Percentiles rank a stretch among this genome's conserved stretches.
These are phyloP conservation scores for Papilio polyxenes DNA, from an alignment of 1,140 invertebrate species.

Conservation along the genomic window DNA sequence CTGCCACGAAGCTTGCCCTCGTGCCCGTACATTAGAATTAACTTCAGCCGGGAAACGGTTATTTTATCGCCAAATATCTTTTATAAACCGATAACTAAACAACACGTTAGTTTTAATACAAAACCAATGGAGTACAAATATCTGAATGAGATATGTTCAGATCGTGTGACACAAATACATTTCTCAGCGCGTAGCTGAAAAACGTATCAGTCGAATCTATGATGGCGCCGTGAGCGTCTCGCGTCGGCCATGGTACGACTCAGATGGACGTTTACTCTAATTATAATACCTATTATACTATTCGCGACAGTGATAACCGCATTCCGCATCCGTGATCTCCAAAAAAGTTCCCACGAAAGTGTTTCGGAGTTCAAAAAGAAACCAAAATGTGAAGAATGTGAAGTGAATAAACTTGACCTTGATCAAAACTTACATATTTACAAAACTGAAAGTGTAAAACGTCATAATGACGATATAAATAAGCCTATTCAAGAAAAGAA, in stretches of 20 bases:
- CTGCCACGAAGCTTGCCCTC: constrained; percentile 69
- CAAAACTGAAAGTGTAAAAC: constrained; percentile 68
- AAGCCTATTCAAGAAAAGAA: constrained; percentile 60
- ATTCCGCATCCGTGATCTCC: constrained; percentile 76
- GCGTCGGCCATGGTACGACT: constrained; percentile 73
- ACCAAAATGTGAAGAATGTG: constrained; percentile 71
- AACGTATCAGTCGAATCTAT: constrained; percentile 65
- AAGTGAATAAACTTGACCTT: constrained; percentile 66
- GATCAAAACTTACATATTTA: constrained; percentile 61
- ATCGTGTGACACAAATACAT: constrained; percentile 68
- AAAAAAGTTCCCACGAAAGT: constrained; percentile 59
- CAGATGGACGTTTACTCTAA: constrained; percentile 73
- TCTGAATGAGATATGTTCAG: constrained; percentile 54
- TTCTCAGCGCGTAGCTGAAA: constrained; percentile 55
- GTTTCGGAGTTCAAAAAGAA: constrained; percentile 59
- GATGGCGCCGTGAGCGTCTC: constrained; percentile 74
- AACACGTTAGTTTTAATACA: constrained; percentile 54
- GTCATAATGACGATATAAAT: constrained; percentile 58
- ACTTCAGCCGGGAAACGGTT: constrained; percentile 65
- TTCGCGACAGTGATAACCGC: constrained; percentile 76
- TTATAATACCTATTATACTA: constrained; percentile 71
- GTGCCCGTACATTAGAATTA: constrained; percentile 69
- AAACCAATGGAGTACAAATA: constrained; percentile 63
- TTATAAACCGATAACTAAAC: constrained; percentile 50
- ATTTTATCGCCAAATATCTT: constrained; percentile 63